These are phyloP conservation scores for Cetoscarus ocellatus DNA, from an alignment of 2,797 vertebrate genomes.

Conservation along the genomic window DNA sequence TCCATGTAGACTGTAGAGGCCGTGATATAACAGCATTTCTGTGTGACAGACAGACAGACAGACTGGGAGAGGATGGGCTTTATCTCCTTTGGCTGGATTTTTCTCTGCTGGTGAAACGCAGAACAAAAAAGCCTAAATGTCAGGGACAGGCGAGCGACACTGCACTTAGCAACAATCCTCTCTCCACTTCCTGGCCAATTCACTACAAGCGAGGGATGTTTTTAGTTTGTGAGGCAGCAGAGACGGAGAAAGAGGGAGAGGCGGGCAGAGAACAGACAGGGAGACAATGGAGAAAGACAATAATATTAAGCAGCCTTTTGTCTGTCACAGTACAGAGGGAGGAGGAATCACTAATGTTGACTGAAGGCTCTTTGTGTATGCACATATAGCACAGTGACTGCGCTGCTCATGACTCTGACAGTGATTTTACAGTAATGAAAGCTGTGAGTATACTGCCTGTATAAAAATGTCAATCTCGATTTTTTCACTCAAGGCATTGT, in stretches of 20 bases:
- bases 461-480: constrained; percentile 24
- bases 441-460: constrained; percentile 8
- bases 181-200: constrained; percentile 65
- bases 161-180: constrained; percentile 72
- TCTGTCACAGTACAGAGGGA: constrained; percentile 42
- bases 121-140: constrained; percentile 78
- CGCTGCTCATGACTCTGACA: constrained; percentile 31
- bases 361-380: constrained; percentile 31
- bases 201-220: constrained; percentile 55
- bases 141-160: constrained; percentile 54
- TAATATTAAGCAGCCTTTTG: constrained; percentile 60
- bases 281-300: constrained; percentile 64
- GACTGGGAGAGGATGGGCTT: constrained; percentile 39
- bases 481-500: not conserved
- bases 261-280: constrained; percentile 35
- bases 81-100: constrained; percentile 52
- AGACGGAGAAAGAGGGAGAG: constrained; percentile 8
- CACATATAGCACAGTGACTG: constrained; percentile 20
- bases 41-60: constrained; percentile 44
- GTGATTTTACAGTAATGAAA: constrained; percentile 53
- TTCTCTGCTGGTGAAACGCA: constrained; percentile 56
- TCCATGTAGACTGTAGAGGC: constrained; percentile 6
- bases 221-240: constrained; percentile 47
- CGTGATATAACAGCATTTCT: constrained; percentile 43
- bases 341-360: constrained; percentile 37